Evolutionary conservation across 2,888 invertebrate species (phyloP).

Genomic region (Lysandra bellargus): DNA sequence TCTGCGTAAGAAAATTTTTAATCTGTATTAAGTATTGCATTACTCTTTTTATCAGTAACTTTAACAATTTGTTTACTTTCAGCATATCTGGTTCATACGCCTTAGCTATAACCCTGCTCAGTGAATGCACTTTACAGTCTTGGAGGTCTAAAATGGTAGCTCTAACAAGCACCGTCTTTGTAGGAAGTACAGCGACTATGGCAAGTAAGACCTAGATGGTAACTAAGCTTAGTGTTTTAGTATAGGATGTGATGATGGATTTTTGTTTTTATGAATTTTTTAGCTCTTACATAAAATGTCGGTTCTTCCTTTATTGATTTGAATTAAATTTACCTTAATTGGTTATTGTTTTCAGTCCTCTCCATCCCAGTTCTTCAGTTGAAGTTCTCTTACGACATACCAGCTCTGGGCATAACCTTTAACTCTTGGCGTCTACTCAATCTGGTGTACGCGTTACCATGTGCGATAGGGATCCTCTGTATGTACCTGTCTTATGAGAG

Average conservation of each 20-base stretch:
- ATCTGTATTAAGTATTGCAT: neutral
- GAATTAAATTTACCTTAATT: neutral
- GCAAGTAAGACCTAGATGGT: slow-evolving; percentile 52
- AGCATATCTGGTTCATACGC: slow-evolving; percentile 65
- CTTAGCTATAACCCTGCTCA: slow-evolving; percentile 57
- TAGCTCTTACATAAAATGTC: neutral
- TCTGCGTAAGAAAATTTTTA: slow-evolving; percentile 68
- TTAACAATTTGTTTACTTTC: slow-evolving; percentile 23
- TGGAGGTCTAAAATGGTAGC: slow-evolving; percentile 55
- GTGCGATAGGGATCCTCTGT: slow-evolving; percentile 80
- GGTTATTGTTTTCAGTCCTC: slow-evolving; percentile 66
- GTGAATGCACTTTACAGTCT: slow-evolving; percentile 58
- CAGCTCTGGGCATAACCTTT: slow-evolving; percentile 74
- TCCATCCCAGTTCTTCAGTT: slow-evolving; percentile 84
- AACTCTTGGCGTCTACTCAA: slow-evolving; percentile 88
- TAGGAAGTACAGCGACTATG: slow-evolving; percentile 57
- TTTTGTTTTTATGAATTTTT: neutral
- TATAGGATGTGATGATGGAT: neutral
- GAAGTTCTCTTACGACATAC: slow-evolving; percentile 65
- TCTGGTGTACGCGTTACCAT: slow-evolving; percentile 82
- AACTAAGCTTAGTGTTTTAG: neutral
- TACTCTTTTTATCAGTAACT: slow-evolving; percentile 43
- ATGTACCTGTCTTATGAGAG: slow-evolving; percentile 84
- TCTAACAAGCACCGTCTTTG: slow-evolving; percentile 55
- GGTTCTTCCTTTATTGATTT: neutral